Conservation (phyloP, 2,888 invertebrate genomes). For the Lasioglossum calceatum region DNA sequence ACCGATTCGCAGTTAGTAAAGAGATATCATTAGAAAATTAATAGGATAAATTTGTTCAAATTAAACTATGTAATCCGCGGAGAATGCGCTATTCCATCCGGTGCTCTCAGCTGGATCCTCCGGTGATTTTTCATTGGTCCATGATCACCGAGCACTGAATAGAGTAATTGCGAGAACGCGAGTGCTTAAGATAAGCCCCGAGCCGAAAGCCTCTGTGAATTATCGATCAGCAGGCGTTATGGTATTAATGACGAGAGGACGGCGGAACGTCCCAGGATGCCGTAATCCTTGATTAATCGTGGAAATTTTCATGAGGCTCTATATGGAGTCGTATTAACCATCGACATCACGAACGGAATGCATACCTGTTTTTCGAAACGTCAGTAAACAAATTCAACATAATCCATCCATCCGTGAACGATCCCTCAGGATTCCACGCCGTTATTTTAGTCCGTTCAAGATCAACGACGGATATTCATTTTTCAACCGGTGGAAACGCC, state of each 20-base stretch:
- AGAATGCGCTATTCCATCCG: constrained; percentile 14
- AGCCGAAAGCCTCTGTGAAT: constrained; percentile 32
- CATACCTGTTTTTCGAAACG: background rate
- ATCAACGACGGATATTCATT: constrained; percentile 54
- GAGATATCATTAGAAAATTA: constrained; percentile 8
- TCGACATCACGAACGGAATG: background rate
- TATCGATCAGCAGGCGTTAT: constrained; percentile 23
- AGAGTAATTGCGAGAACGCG: constrained; percentile 16
- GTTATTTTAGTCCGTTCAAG: no score
- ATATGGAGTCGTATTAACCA: background rate
- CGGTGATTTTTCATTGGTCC: constrained; percentile 15
- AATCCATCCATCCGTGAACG: no score
- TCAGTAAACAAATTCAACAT: no score
- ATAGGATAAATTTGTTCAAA: constrained; percentile 12
- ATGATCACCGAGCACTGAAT: background rate
- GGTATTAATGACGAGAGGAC: constrained; percentile 44
- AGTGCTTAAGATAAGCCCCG: constrained; percentile 34
- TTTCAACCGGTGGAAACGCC: constrained; percentile 50
- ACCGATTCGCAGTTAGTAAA: background rate
- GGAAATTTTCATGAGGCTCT: constrained; percentile 22
- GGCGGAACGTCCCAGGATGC: constrained; percentile 12
- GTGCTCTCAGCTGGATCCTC: background rate
- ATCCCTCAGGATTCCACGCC: no score
- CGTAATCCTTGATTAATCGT: constrained; percentile 44
- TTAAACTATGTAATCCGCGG: background rate